Conservation (phyloP, 2,113 vertebrate species). For the Urocitellus parryii region DNA sequence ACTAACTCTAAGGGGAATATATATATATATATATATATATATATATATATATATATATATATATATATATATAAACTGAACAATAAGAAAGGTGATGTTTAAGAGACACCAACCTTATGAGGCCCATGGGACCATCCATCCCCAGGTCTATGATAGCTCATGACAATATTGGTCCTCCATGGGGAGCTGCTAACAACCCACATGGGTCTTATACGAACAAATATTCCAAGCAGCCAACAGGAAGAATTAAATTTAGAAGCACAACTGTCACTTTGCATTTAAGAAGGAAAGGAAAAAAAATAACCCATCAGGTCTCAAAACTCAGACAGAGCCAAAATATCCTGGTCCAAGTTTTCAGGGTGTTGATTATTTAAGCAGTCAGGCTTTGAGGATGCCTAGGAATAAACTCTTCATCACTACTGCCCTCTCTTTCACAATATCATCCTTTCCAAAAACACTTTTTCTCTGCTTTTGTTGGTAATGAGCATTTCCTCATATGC, state of each 20-base stretch:
- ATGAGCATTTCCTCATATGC: background rate
- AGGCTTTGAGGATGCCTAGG: background rate
- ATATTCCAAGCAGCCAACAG: conserved; percentile 55
- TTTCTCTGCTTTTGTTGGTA: background rate
- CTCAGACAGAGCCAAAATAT: conserved; percentile 11
- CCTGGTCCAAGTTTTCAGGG: background rate
- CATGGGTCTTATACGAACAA: conserved; percentile 15
- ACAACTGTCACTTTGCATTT: conserved; percentile 54
- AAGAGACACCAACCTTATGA: background rate
- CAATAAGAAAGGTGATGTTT: background rate
- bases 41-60: too few relatives aligned
- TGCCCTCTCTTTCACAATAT: background rate
- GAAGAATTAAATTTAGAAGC: conserved; percentile 70
- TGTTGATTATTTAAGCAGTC: background rate
- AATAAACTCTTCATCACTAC: background rate
- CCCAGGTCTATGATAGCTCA: background rate
- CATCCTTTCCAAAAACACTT: background rate
- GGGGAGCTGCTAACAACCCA: background rate
- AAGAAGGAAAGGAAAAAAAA: conserved; percentile 32
- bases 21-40: background rate
- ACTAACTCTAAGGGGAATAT: background rate
- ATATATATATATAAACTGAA: background rate
- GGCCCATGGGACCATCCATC: background rate
- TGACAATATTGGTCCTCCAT: too few relatives aligned
- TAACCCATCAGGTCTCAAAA: conserved; percentile 9